Base-by-base conservation (phyloP, 2,797 vertebrate genomes). In the Mus minutoides region DNA sequence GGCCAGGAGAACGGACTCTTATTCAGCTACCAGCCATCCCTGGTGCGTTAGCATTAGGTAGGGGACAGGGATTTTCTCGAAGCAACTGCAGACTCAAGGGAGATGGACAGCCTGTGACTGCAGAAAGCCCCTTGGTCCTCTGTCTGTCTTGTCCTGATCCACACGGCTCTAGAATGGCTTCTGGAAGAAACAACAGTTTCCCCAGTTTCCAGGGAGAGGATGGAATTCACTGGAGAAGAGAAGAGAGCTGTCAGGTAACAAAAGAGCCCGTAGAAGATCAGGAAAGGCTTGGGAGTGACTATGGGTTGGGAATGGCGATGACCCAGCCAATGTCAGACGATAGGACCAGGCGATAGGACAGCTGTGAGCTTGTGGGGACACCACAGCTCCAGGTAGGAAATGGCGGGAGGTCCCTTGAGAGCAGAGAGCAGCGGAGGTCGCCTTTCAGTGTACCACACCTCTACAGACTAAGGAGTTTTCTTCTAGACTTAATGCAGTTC, bases 341-440 rank as follows among this genome's bases (percentile, higher is more conserved):
- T 40, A 26, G 24, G 24, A 29, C 16, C 11, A 6, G 24, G 2
- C 0, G 4, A 0, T 26, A 22, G 34, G 12, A n/a, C 49, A 6
- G 0, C 37, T 0, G 1, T 46, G n/a, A 46, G 24, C 11, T 1
- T 0, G 24, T 4, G 4, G 7, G 46, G 56, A 85, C 6, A 22
- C 26, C 34, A 40, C 9, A 5, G 46, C 31, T 13, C 34, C 2
- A 9, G 37, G 54, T 46, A 87, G 3, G 52, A 58, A 52, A 22
- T 29, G 62, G 19, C 9, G 13, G 34, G 11, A 46, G 34, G 10
- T 58, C 52, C 9, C 43, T 64, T 8, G 56, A 24, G n/a, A 64
- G 16, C 17, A 2, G 34, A 52, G 52, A 31, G 60, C 19, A 21
- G 29, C 7, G 6, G 52, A 34, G 14, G 56, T n/a, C 8, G 5